phyloP scores from a whole-genome alignment of 2,113 vertebrate genomes.

The Misgurnus mizolepis region DNA sequence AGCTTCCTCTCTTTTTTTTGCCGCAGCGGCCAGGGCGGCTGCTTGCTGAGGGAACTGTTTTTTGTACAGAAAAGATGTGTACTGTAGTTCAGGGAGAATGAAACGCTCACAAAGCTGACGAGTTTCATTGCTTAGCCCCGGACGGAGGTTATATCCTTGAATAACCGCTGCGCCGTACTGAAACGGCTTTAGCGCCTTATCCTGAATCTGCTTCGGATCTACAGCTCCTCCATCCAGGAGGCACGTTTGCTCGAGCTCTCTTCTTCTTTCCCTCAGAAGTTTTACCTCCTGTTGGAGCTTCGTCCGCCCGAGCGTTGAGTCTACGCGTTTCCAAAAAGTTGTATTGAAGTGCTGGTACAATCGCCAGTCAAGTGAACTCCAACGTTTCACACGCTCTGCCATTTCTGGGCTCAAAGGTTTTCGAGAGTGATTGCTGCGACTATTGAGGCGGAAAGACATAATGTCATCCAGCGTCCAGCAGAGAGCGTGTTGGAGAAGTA shows the following conservation, averaged over 20 bases:
- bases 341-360: slow-evolving; percentile 86
- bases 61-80: slow-evolving; percentile 72
- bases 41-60: slow-evolving; percentile 76
- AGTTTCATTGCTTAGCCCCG: slow-evolving; percentile 62
- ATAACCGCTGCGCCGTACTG: slow-evolving; percentile 81
- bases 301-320: slow-evolving; percentile 63
- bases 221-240: slow-evolving; percentile 71
- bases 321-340: slow-evolving; percentile 81
- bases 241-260: slow-evolving; percentile 73
- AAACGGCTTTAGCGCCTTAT: slow-evolving; percentile 74
- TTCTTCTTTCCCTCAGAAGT: slow-evolving; percentile 64
- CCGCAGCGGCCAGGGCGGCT: slow-evolving; percentile 31
- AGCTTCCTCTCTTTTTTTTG: slow-evolving; percentile 10
- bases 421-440: slow-evolving; percentile 68
- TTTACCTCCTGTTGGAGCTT: slow-evolving; percentile 75
- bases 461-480: slow-evolving; percentile 87
- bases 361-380: slow-evolving; percentile 85
- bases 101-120: slow-evolving; percentile 71
- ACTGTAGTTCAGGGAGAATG: slow-evolving; percentile 83
- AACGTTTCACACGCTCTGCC: slow-evolving; percentile 67
- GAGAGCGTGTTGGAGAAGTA: slow-evolving; percentile 78
- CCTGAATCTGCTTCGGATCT: slow-evolving; percentile 60
- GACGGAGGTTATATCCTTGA: slow-evolving; percentile 82
- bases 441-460: slow-evolving; percentile 81
- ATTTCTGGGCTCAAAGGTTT: slow-evolving; percentile 57